Base-by-base conservation (phyloP, 1,140 invertebrate genomes). In the Antheraea mylitta region DNA sequence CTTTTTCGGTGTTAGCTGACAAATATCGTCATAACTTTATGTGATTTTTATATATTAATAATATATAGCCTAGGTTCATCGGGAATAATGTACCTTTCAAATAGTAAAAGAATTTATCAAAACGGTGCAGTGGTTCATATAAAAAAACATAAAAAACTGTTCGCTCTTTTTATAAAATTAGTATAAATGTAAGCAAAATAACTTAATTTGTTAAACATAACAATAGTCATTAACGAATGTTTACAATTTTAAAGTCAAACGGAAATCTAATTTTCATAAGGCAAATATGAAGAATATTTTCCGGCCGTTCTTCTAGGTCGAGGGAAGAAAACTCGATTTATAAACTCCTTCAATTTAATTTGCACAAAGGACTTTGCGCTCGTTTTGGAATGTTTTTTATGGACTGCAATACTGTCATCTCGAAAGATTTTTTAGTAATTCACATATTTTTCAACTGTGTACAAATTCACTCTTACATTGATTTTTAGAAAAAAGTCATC, bases 271-370 rank as follows among this genome's bases (percentile, higher is more conserved):
- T 65, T 65, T 42, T 38, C 42, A 19, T 65, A 48, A 42, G 64
- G 64, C 42, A 72, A 72, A 72, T 68, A 68, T 68, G 66, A 66
- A 72, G 68, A 53, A 68, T 68, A 67, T 68, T 72, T 71, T 68
- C 18, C 58, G 36, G 1, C 9, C 42, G 13, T 38, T 48, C 36
- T 30, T 45, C 42, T 45, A 13, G 18, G 42, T 45, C 38, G 18
- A 38, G 38, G 18, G 64, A 58, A 65, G 66, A 36, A 60, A 68
- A 68, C 62, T 61, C 37, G 58, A 68, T 68, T 72, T 65, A 18
- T 18, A 60, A 60, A 68, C 61, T 68, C 45, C 45, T 53, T 53
- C 45, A 53, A 53, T 53, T 53, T 53, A 53, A 53, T 53, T 53
- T 53, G 16, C 45, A 53, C 45, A 53, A 13, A 53, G 45, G 45